Evolutionary conservation across 2,888 invertebrate species (phyloP), one percentile per base, ranked within the genome.

Genomic region (Anthophora plumipes): DNA sequence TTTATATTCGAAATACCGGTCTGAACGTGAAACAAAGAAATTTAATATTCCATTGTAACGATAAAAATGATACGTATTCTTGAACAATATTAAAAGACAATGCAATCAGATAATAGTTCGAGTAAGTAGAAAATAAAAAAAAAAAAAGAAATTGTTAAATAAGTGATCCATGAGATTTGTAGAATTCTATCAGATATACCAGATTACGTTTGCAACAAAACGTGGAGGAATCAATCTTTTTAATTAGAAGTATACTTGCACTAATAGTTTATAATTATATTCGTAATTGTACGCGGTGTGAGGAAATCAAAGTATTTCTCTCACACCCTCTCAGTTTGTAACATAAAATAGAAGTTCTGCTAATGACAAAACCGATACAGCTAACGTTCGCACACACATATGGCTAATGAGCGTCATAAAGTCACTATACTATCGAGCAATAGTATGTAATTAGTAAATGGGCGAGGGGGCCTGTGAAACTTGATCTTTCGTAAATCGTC

Each of bases 361-460:
- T 77, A 81, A 81, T 77, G 77, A 77, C 77, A 80, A 70, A 76
- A 73, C 82, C 81, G 70, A 80, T 77, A 75, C 66, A 57, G 31
- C 43, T 25, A 70, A 61, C 37, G 66, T 43, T 31, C 46, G 61
- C 31, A 46, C 43, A 50, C 71, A 17, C 71, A 25, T 48, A 64
- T 46, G 37, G 68, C 71, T 82, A 80, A 82, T 80, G 76, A 80
- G 68, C 68, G 59, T 69, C 82, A 76, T 80, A 80, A 82, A 76
- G 76, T 80, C 76, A 20, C 41, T 72, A 48, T 39, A 66, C 68
- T 66, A 80, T 71, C 82, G 59, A 46, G 71, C 70, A 69, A 72
- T 76, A 77, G 37, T 52, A 25, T 67, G 69, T 80, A 82, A 82
- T 82, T 82, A 76, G 68, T 70, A 72, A 82, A 81, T 80, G 70